phyloP scores from a whole-genome alignment of 2,888 invertebrate genomes.

The Ctenicera cuprea region DNA sequence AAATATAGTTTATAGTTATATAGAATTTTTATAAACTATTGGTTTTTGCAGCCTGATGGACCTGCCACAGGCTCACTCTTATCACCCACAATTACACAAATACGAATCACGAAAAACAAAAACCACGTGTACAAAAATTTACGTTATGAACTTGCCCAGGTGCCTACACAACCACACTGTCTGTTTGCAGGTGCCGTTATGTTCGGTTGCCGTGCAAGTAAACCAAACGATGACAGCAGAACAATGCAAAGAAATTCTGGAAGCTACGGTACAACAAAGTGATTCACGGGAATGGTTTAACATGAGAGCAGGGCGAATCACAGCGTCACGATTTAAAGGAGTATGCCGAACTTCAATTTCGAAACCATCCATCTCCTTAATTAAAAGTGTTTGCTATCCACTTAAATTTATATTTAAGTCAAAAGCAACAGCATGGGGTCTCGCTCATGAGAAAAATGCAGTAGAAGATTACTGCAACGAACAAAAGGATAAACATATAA shows the following conservation, averaged over 20 bases:
- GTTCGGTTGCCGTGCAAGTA: background rate
- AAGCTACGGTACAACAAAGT: too few relatives aligned
- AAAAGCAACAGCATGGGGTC: background rate
- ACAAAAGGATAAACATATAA: background rate
- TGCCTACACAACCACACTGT: too few relatives aligned
- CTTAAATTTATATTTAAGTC: background rate
- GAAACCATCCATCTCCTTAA: background rate
- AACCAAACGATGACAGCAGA: background rate
- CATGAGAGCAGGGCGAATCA: background rate
- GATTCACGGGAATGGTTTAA: background rate
- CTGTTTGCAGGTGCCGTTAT: background rate
- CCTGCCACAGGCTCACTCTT: background rate
- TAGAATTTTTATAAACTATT: too few relatives aligned
- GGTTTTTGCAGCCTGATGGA: background rate
- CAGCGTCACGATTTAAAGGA: constrained; percentile 3
- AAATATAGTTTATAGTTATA: too few relatives aligned
- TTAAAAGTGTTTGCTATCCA: constrained; percentile 2
- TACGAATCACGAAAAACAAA: too few relatives aligned
- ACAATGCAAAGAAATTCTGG: background rate
- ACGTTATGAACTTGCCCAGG: too few relatives aligned
- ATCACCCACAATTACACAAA: too few relatives aligned
- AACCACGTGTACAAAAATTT: too few relatives aligned
- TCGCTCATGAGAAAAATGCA: background rate
- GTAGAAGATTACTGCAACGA: background rate
- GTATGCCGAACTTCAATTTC: background rate